These are phyloP conservation scores for Drosophila stalkeri DNA, from an alignment of 2,888 invertebrate species.

Conservation along the genomic window DNA sequence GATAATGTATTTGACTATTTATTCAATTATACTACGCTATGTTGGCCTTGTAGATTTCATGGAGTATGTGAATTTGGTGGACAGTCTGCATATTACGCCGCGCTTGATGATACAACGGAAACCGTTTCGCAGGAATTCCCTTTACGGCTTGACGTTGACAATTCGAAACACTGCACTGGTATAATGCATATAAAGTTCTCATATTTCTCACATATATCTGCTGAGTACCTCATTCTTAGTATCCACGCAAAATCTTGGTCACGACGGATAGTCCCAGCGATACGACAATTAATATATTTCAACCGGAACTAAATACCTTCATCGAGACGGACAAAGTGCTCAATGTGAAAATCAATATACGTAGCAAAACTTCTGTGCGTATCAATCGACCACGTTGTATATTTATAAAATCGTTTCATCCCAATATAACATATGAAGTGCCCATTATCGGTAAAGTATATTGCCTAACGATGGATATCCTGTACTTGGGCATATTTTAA, in stretches of 20 bases:
- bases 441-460: constrained; percentile 73
- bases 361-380: constrained; percentile 24
- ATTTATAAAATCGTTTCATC: constrained; percentile 71
- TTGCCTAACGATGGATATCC: background rate
- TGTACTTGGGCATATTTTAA: background rate
- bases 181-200: background rate
- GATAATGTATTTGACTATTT: background rate
- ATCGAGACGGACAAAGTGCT: constrained; percentile 65
- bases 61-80: constrained; percentile 59
- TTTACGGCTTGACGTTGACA: constrained; percentile 46
- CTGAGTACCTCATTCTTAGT: constrained; percentile 43
- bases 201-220: background rate
- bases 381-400: constrained; percentile 73
- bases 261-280: constrained; percentile 72
- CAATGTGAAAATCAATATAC: constrained; percentile 58
- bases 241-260: constrained; percentile 61
- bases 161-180: constrained; percentile 63
- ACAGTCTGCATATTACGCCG: constrained; percentile 56
- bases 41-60: constrained; percentile 44
- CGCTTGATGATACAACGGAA: constrained; percentile 54
- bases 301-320: constrained; percentile 50
- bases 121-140: constrained; percentile 34
- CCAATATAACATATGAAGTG: constrained; percentile 75
- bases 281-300: constrained; percentile 34
- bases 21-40: too few relatives aligned